phyloP scores from a whole-genome alignment of 2,888 invertebrate species.

The Agriopis marginaria region DNA sequence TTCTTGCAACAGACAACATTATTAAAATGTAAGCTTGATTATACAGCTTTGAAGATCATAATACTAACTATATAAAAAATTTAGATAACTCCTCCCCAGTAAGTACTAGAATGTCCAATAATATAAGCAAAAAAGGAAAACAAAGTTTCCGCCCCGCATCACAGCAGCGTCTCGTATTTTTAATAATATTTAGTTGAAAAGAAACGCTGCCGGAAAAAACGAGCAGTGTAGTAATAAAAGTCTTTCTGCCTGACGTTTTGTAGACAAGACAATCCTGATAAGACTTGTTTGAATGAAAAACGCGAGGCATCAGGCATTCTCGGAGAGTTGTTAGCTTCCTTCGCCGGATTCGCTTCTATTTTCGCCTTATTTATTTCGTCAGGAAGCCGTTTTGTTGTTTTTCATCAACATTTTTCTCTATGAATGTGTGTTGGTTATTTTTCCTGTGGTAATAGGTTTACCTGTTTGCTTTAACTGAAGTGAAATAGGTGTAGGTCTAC shows the following conservation, averaged over 20 bases:
- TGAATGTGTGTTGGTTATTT: background rate
- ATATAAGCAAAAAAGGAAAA: slow-evolving; percentile 1
- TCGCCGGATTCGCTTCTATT: slow-evolving; percentile 7
- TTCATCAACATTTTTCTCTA: slow-evolving; percentile 23
- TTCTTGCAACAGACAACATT: too few species aligned
- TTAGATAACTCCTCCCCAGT: background rate
- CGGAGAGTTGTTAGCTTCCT: slow-evolving; percentile 9
- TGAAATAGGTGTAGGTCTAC: background rate
- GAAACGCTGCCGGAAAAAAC: slow-evolving; percentile 17
- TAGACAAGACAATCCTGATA: slow-evolving; percentile 36
- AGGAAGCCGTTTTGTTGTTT: slow-evolving; percentile 18
- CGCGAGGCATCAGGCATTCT: slow-evolving; percentile 22
- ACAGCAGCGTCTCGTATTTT: slow-evolving; percentile 12
- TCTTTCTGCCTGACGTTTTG: slow-evolving; percentile 26
- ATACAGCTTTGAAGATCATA: too few species aligned
- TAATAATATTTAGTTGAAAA: slow-evolving; percentile 37
- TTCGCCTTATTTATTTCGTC: slow-evolving; percentile 22
- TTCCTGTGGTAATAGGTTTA: background rate
- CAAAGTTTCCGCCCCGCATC: slow-evolving; percentile 1
- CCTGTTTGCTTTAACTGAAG: background rate
- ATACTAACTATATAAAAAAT: background rate
- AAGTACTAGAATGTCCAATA: background rate
- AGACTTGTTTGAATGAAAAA: slow-evolving; percentile 32
- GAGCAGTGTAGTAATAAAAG: slow-evolving; percentile 30
- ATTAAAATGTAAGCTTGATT: too few species aligned